Evolutionary conservation across 2,888 invertebrate genomes (phyloP).

Genomic region (Craniophora ligustri): DNA sequence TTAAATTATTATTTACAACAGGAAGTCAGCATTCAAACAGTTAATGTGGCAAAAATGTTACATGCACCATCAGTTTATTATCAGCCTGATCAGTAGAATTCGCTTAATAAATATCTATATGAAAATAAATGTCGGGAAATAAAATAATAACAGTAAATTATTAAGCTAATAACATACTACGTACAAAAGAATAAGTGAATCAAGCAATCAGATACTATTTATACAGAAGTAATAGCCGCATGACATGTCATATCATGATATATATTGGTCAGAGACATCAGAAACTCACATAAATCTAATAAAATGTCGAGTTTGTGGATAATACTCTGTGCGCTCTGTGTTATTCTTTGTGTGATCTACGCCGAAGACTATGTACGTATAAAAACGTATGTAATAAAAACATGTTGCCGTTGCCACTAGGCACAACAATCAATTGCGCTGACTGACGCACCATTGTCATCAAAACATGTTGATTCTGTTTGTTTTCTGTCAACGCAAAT

Average conservation of each 20-base stretch:
- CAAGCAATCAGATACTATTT: not conserved
- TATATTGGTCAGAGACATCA: not conserved
- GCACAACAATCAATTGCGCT: too few species aligned
- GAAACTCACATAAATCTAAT: not conserved
- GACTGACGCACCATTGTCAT: too few species aligned
- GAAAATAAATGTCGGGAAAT: not conserved
- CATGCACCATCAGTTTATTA: too few species aligned
- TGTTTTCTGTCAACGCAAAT: not conserved
- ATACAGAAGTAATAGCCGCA: not conserved
- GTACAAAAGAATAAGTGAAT: not conserved
- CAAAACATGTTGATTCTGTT: too few species aligned
- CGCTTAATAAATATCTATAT: not conserved
- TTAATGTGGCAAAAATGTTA: too few species aligned
- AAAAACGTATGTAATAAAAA: too few species aligned
- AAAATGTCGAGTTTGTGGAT: not conserved
- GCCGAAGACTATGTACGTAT: not conserved
- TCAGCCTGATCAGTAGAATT: not conserved
- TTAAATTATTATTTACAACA: too few species aligned
- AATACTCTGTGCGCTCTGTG: not conserved
- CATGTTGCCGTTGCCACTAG: not conserved
- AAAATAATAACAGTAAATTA: not conserved
- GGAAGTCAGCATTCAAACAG: too few species aligned
- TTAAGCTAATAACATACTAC: not conserved
- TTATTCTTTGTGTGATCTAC: not conserved
- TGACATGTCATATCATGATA: not conserved